These are phyloP conservation scores for Isotomurus palustris DNA, from an alignment of 2,888 invertebrate genomes.

Conservation along the genomic window DNA sequence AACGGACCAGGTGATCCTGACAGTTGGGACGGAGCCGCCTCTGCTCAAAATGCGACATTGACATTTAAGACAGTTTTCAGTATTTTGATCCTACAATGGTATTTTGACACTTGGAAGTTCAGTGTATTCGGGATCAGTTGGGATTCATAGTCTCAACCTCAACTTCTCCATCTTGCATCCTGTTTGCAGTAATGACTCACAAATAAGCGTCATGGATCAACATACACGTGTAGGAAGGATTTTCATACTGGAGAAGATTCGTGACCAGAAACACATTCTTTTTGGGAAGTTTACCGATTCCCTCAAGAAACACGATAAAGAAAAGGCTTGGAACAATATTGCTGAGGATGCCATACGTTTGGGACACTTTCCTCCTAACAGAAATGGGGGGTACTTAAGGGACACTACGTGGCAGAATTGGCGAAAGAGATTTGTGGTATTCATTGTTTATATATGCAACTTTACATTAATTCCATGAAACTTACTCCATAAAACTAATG, in stretches of 20 bases:
- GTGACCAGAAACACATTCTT: slow-evolving; percentile 15
- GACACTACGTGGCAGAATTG: slow-evolving; percentile 28
- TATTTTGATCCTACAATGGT: neutral
- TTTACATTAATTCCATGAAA: neutral
- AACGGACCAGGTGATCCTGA: slow-evolving; percentile 4
- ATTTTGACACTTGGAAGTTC: too few relatives aligned
- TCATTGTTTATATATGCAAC: too few relatives aligned
- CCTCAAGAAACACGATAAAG: slow-evolving; percentile 13
- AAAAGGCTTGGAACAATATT: slow-evolving; percentile 19
- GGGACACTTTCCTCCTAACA: slow-evolving; percentile 17
- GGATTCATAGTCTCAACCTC: too few relatives aligned
- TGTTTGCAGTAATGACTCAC: neutral
- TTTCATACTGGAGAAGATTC: slow-evolving; percentile 15
- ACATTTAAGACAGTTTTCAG: slow-evolving; percentile 1
- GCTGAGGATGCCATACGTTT: slow-evolving; percentile 14
- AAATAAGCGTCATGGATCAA: neutral
- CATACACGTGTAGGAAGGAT: slow-evolving; percentile 13
- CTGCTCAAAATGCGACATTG: neutral
- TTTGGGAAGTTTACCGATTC: slow-evolving; percentile 15
- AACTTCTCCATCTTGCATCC: neutral
- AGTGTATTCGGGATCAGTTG: too few relatives aligned
- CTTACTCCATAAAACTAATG: neutral
- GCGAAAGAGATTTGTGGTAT: slow-evolving; percentile 28
- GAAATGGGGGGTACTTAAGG: slow-evolving; percentile 18
- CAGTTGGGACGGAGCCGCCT: neutral